Evolutionary conservation across 92 coral and sea anemone species (phyloP).

Genomic region (Hydrozoanthus gracilis): DNA sequence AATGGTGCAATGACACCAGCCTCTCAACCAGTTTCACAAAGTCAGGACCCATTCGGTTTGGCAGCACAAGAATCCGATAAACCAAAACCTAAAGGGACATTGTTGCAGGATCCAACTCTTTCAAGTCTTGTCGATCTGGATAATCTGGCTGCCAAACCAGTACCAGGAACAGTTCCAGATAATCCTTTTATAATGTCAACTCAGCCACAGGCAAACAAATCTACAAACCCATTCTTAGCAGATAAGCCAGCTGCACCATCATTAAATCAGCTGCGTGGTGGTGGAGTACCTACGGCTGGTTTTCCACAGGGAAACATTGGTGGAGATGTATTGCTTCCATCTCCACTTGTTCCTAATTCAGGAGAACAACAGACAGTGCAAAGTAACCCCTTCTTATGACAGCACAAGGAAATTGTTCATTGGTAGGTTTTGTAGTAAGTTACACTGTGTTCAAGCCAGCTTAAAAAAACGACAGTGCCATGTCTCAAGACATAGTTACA

Average conservation of each 20-base stretch:
- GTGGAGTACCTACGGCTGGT: slow-evolving; percentile 36
- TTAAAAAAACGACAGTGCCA: too few species aligned
- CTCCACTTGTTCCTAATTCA: slow-evolving; percentile 89
- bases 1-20: slow-evolving; percentile 16
- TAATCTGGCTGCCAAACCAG: slow-evolving; percentile 73
- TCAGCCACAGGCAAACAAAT: slow-evolving; percentile 70
- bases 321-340: slow-evolving; percentile 84
- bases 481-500: too few species aligned
- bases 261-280: slow-evolving; percentile 90
- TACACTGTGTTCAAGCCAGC: too few species aligned
- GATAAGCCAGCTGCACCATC: slow-evolving; percentile 97
- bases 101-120: slow-evolving; percentile 72
- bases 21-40: slow-evolving; percentile 28
- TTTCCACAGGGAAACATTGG: slow-evolving; percentile 61
- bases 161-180: slow-evolving; percentile 58
- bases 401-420: not conserved
- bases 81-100: slow-evolving; percentile 56
- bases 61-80: slow-evolving; percentile 42
- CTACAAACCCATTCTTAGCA: slow-evolving; percentile 91
- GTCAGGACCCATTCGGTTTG: slow-evolving; percentile 55
- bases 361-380: slow-evolving; percentile 62
- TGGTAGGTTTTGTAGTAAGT: too few species aligned
- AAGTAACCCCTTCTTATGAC: slow-evolving; percentile 86
- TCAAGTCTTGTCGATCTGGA: slow-evolving; percentile 89
- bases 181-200: slow-evolving; percentile 85